phyloP scores from a whole-genome alignment of 1,140 invertebrate genomes.

The Phortica variegata region DNA sequence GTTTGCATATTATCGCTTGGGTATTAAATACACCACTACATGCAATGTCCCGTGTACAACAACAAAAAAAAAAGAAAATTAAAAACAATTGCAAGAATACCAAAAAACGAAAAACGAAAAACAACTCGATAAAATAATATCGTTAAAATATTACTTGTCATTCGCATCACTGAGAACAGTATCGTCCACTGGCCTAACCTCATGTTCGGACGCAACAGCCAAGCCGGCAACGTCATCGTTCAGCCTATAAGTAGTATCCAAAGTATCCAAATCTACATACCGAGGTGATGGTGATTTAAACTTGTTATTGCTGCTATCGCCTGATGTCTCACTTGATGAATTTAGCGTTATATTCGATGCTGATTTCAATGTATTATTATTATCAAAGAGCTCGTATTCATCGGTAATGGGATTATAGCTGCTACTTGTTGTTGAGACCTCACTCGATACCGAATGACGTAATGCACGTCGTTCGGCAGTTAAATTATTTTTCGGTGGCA shows the following conservation, averaged over 20 bases:
- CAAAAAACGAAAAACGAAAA: conserved; percentile 5
- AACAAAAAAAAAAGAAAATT: conserved; percentile 6
- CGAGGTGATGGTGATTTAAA: conserved; percentile 51
- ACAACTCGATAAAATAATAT: background rate
- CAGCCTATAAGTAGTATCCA: background rate
- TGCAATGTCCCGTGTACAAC: background rate
- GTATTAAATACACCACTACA: background rate
- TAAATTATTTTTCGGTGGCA: conserved; percentile 21
- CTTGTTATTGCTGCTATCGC: conserved; percentile 44
- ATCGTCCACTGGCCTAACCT: conserved; percentile 16
- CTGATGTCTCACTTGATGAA: conserved; percentile 31
- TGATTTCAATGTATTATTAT: conserved; percentile 23
- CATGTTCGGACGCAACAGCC: conserved; percentile 13
- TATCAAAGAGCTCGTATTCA: conserved; percentile 3
- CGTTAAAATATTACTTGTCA: conserved; percentile 40
- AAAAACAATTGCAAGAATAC: conserved; percentile 3
- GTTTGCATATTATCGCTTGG: too few relatives aligned
- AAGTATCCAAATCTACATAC: conserved; percentile 36
- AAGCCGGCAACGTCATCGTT: background rate
- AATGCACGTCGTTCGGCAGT: conserved; percentile 11
- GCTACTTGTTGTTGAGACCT: conserved; percentile 42
- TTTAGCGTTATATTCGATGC: conserved; percentile 37
- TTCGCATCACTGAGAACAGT: conserved; percentile 11
- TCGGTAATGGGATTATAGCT: background rate
- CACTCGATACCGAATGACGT: conserved; percentile 40